Conservation (phyloP, 2,888 invertebrate species). For the Chaitophorus viminalis region DNA sequence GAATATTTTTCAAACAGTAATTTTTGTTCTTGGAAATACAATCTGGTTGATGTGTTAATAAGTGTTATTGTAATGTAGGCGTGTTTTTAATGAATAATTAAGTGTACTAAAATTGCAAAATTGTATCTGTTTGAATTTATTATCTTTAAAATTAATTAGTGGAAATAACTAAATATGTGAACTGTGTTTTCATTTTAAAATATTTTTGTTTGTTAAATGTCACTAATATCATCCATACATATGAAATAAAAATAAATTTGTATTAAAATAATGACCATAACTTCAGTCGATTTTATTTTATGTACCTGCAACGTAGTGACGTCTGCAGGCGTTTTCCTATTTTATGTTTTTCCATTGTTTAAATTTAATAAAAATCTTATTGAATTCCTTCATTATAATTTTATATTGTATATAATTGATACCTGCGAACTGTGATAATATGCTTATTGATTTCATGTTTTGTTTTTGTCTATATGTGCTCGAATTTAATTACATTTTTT, state of each 20-base stretch:
- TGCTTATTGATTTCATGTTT: background rate
- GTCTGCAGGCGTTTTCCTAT: no score
- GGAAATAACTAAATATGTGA: background rate
- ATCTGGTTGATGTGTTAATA: background rate
- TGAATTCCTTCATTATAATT: background rate
- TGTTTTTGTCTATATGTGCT: background rate
- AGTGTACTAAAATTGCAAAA: background rate
- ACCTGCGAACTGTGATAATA: background rate
- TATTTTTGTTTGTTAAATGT: background rate
- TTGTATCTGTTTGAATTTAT: background rate
- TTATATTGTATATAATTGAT: no score
- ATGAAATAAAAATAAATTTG: no score
- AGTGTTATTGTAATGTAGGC: background rate
- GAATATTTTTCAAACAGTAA: background rate
- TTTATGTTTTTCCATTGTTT: no score
- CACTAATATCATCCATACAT: background rate
- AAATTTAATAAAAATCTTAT: background rate
- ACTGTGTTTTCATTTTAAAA: background rate
- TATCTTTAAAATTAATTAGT: background rate
- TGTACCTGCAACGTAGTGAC: no score
- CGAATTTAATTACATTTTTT: background rate
- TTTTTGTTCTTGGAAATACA: background rate
- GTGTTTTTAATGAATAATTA: background rate
- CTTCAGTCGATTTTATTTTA: no score
- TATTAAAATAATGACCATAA: no score